Evolutionary conservation across 2,797 vertebrate species (phyloP), one percentile per base, ranked within the genome.

Genomic region (Rhynchotus rufescens): DNA sequence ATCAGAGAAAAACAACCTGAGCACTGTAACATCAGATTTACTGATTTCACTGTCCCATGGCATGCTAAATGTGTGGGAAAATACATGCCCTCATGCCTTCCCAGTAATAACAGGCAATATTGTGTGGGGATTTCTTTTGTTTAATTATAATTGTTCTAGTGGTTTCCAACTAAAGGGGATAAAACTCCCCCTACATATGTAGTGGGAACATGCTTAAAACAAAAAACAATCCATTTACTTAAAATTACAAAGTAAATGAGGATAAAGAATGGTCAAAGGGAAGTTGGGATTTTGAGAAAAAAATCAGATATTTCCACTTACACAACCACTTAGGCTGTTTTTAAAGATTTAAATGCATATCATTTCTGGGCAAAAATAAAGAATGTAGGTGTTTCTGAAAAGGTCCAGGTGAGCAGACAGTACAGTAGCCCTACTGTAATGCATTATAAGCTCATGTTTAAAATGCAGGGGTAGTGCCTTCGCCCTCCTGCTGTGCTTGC

Each of bases 21-120:
- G 61, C n/a, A 10, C 8, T 84, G 12, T 75, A 40, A 60, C 61
- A 34, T 77, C 6, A 2, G 44, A 34, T 77, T 86, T 88, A 47
- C 10, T 89, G 38, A 84, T 80, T 77, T 88, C 7, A 5, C 65
- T 87, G 23, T 62, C 0, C 1, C 19, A 40, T 0, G 0, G 32
- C 32, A 73, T 38, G 38, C 51, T 73, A 73, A 89, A 75, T 61
- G 12, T 8, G 15, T 2, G 6, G 30, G 36, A 52, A 32, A 73
- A 78, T 82, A 52, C 15, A 23, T 3, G 19, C 51, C 2, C 3
- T 45, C 32, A 4, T 84, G 10, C 8, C 20, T 49, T 12, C 61
- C 25, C 62, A 64, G 60, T 26, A 23, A 28, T 19, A 87, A 36
- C 15, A 71, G 83, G 13, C 38, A 83, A 1, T 32, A 40, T 67